These are phyloP conservation scores for Drosophila nr. perissopoda DNA, from an alignment of 2,888 invertebrate genomes.

Conservation along the genomic window DNA sequence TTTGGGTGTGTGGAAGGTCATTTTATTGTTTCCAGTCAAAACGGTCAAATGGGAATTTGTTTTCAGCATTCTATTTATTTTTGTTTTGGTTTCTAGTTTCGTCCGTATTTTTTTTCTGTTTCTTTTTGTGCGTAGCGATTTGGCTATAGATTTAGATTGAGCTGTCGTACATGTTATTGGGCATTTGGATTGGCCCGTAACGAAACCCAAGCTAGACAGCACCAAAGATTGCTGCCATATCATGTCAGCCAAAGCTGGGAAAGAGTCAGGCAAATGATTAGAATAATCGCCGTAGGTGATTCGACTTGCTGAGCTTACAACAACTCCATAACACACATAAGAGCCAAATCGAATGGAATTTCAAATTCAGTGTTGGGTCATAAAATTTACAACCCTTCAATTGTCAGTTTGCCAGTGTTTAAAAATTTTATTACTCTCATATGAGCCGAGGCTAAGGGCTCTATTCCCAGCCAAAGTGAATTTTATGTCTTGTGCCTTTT, in stretches of 20 bases:
- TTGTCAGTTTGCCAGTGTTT: slow-evolving; percentile 36
- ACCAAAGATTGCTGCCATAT: slow-evolving; percentile 40
- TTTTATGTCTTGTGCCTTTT: slow-evolving; percentile 41
- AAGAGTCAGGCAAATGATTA: slow-evolving; percentile 65
- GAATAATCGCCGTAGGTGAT: slow-evolving; percentile 76
- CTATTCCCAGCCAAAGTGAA: slow-evolving; percentile 43
- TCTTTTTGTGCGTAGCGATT: slow-evolving; percentile 32
- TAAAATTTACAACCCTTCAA: slow-evolving; percentile 54
- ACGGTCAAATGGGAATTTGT: slow-evolving; percentile 77
- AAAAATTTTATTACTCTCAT: slow-evolving; percentile 43
- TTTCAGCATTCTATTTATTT: slow-evolving; percentile 47
- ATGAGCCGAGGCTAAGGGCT: slow-evolving; percentile 22
- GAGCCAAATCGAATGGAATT: slow-evolving; percentile 12
- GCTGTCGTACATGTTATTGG: slow-evolving; percentile 74
- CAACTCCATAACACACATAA: slow-evolving; percentile 28
- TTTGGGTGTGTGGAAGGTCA: slow-evolving; percentile 52
- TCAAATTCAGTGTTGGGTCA: slow-evolving; percentile 34
- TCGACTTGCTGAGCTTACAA: slow-evolving; percentile 51
- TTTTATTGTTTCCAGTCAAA: slow-evolving; percentile 77
- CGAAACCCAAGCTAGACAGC: slow-evolving; percentile 26
- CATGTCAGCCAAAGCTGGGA: slow-evolving; percentile 26
- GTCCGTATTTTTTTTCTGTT: background rate
- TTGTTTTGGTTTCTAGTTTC: slow-evolving; percentile 1
- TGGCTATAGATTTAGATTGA: slow-evolving; percentile 75
- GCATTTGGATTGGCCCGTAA: slow-evolving; percentile 33